These are phyloP conservation scores for Neolamprologus tretocephalus DNA, from an alignment of 2,113 vertebrate species.

Conservation along the genomic window DNA sequence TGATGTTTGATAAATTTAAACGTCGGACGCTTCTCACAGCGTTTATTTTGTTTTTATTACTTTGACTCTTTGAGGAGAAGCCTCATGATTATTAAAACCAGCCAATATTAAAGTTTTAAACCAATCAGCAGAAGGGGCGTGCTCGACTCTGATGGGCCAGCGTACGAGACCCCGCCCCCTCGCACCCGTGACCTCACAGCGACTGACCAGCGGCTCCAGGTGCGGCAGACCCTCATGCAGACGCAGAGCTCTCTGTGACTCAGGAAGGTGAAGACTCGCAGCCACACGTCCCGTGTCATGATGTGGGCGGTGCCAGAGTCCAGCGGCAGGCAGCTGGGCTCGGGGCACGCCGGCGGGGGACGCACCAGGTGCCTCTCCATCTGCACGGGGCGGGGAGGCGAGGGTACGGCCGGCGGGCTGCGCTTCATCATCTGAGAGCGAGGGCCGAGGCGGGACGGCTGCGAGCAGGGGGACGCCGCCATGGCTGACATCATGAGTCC, in stretches of 20 bases:
- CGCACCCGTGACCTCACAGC: neutral
- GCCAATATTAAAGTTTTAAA: neutral
- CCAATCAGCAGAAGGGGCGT: neutral
- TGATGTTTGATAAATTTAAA: neutral
- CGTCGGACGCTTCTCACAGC: neutral
- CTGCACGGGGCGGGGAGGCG: conserved; percentile 77
- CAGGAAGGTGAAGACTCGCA: conserved; percentile 83
- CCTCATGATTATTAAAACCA: neutral
- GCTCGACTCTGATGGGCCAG: accelerated
- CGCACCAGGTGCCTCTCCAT: conserved; percentile 86
- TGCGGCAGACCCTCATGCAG: conserved; percentile 90
- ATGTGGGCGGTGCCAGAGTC: conserved; percentile 82
- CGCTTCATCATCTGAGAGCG: conserved; percentile 79
- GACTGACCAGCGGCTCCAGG: conserved; percentile 89
- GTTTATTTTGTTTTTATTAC: neutral
- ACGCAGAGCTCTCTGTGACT: conserved; percentile 82
- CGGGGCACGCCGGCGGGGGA: conserved; percentile 83
- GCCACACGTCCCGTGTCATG: conserved; percentile 81
- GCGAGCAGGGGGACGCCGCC: conserved; percentile 49
- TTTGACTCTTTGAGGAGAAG: neutral
- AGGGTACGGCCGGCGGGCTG: conserved; percentile 76
- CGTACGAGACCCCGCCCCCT: neutral
- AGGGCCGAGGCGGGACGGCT: conserved; percentile 59
- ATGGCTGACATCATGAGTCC: conserved; percentile 40
- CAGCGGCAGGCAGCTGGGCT: conserved; percentile 83